Percentiles rank a stretch among this genome's conserved stretches.
These are phyloP conservation scores for Lepeophtheirus salmonis DNA, from an alignment of 1,140 invertebrate genomes.

Conservation along the genomic window DNA sequence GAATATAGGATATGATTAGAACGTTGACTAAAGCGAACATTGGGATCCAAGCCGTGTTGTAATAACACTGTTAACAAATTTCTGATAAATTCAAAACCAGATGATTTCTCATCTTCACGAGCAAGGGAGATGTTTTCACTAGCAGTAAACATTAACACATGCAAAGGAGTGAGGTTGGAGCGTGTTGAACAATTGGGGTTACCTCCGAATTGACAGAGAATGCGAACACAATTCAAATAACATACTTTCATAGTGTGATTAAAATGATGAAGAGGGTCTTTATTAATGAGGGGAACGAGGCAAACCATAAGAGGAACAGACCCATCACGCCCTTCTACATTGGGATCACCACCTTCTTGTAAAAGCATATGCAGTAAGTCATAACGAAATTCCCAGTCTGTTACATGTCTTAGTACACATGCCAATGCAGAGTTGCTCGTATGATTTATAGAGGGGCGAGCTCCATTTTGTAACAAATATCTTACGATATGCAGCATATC, in stretches of 20 bases:
- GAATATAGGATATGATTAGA: slow-evolving; percentile 44
- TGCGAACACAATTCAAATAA: slow-evolving; percentile 48
- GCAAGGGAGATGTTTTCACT: slow-evolving; percentile 49
- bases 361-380: slow-evolving; percentile 44
- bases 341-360: slow-evolving; percentile 43
- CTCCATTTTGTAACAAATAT: slow-evolving; percentile 37
- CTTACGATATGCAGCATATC: slow-evolving; percentile 44
- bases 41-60: slow-evolving; percentile 43
- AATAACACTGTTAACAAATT: slow-evolving; percentile 44
- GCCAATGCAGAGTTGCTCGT: slow-evolving; percentile 47
- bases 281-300: slow-evolving; percentile 49
- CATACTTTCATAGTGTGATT: slow-evolving; percentile 54
- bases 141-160: slow-evolving; percentile 49
- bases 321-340: slow-evolving; percentile 46
- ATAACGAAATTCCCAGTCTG: slow-evolving; percentile 50
- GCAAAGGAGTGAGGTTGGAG: slow-evolving; percentile 45
- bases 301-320: slow-evolving; percentile 51
- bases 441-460: slow-evolving; percentile 45
- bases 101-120: slow-evolving; percentile 36
- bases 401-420: slow-evolving; percentile 45
- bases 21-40: slow-evolving; percentile 29
- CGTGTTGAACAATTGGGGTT: slow-evolving; percentile 50
- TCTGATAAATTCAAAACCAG: slow-evolving; percentile 29
- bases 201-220: slow-evolving; percentile 44
- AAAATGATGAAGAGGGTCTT: slow-evolving; percentile 49